Conservation (phyloP, 2,888 invertebrate genomes). For the Agrochola litura region DNA sequence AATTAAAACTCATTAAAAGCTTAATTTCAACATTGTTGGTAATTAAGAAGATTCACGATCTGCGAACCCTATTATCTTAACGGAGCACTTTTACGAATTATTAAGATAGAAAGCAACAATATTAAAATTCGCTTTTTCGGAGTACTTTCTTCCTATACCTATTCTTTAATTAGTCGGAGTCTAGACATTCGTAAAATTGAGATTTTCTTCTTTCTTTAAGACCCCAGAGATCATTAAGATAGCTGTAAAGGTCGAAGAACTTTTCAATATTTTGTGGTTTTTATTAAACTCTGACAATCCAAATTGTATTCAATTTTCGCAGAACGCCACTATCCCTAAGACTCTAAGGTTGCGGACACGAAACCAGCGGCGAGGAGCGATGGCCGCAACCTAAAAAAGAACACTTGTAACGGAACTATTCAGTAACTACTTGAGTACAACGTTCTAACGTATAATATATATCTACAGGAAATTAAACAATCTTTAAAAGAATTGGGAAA, state of each 20-base stretch:
- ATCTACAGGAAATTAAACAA: slow-evolving; percentile 51
- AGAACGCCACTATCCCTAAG: slow-evolving; percentile 17
- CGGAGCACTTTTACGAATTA: slow-evolving; percentile 82
- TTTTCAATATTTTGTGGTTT: slow-evolving; percentile 9
- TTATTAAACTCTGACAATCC: neutral
- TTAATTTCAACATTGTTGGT: slow-evolving; percentile 88
- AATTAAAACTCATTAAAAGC: slow-evolving; percentile 89
- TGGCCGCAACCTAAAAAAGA: slow-evolving; percentile 10
- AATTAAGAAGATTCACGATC: slow-evolving; percentile 89
- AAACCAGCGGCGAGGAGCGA: too few species aligned
- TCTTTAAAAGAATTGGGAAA: too few species aligned
- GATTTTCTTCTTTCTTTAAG: neutral
- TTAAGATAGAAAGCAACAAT: slow-evolving; percentile 81
- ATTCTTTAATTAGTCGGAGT: slow-evolving; percentile 44
- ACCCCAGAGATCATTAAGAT: neutral
- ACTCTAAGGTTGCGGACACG: neutral
- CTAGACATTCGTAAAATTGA: slow-evolving; percentile 34
- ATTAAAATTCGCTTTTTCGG: slow-evolving; percentile 75
- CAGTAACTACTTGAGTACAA: slow-evolving; percentile 31
- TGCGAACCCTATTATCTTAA: slow-evolving; percentile 85
- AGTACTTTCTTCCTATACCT: slow-evolving; percentile 46
- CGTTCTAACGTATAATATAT: slow-evolving; percentile 25
- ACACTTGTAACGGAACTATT: slow-evolving; percentile 12
- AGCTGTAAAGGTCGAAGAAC: slow-evolving; percentile 11
- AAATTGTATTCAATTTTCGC: slow-evolving; percentile 31